These are phyloP conservation scores for Gallinago paraguaiae DNA, from an alignment of 2,113 vertebrate genomes.

Conservation along the genomic window DNA sequence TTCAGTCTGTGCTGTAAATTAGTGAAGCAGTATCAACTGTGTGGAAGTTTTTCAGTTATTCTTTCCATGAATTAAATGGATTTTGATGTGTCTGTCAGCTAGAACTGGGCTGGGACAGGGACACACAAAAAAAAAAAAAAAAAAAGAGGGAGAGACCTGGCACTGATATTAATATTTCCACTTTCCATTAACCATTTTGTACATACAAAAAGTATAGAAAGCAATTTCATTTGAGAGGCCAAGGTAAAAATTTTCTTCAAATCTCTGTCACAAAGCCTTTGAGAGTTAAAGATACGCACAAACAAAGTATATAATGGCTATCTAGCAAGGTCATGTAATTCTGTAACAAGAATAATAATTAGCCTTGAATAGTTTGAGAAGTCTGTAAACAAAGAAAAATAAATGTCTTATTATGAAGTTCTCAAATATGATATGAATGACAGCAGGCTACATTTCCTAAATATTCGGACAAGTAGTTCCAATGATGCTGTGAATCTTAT, in stretches of 20 bases:
- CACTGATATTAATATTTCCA: neutral
- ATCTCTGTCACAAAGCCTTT: neutral
- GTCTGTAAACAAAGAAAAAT: neutral
- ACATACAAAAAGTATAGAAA: neutral
- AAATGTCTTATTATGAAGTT: neutral
- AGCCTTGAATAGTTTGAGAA: neutral
- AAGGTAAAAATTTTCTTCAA: neutral
- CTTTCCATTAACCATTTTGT: neutral
- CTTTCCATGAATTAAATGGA: neutral
- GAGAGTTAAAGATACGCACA: neutral
- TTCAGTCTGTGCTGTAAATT: neutral
- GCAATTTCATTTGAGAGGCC: neutral
- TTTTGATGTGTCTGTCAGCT: neutral
- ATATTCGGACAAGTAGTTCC: neutral
- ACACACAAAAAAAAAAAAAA: too few species aligned
- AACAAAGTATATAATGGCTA: neutral
- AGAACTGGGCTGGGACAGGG: rapidly evolving
- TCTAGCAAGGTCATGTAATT: neutral
- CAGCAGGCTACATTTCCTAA: neutral
- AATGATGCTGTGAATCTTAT: neutral
- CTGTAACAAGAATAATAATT: neutral
- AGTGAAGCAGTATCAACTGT: neutral
- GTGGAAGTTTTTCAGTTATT: neutral
- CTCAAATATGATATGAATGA: neutral
- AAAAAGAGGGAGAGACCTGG: rapidly evolving